These are phyloP conservation scores for Sminthurinus aureus DNA, from an alignment of 2,888 invertebrate genomes.

Conservation along the genomic window DNA sequence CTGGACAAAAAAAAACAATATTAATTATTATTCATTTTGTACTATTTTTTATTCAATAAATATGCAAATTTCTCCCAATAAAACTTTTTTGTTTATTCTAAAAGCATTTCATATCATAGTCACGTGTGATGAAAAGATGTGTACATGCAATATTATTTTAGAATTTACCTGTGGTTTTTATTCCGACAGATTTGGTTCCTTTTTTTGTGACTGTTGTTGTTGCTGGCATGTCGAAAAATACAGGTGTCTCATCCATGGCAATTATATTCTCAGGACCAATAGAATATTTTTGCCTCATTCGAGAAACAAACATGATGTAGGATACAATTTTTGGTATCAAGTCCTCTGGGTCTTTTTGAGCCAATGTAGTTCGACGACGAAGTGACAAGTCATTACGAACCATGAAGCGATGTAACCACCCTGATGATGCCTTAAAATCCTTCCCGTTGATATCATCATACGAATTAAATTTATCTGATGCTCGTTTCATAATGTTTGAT, in stretches of 20 bases:
- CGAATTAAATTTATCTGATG: not conserved
- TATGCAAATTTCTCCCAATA: too few species aligned
- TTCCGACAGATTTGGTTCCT: not conserved
- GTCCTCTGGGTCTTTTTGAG: not conserved
- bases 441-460: not conserved
- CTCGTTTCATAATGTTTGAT: not conserved
- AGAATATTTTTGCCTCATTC: not conserved
- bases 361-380: not conserved
- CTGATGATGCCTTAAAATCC: slow-evolving; percentile 9
- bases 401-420: slow-evolving; percentile 18
- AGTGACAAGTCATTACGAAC: slow-evolving; percentile 1
- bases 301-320: not conserved
- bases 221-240: slow-evolving; percentile 6
- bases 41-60: too few species aligned
- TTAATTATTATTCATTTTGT: too few species aligned
- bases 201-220: not conserved
- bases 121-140: too few species aligned
- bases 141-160: too few species aligned
- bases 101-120: too few species aligned
- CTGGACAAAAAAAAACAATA: too few species aligned
- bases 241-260: slow-evolving; percentile 31
- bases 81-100: too few species aligned
- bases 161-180: slow-evolving; percentile 25
- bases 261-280: not conserved
- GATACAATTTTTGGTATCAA: not conserved